Conservation (phyloP, 2,113 vertebrate genomes). For the Cettia cetti region DNA sequence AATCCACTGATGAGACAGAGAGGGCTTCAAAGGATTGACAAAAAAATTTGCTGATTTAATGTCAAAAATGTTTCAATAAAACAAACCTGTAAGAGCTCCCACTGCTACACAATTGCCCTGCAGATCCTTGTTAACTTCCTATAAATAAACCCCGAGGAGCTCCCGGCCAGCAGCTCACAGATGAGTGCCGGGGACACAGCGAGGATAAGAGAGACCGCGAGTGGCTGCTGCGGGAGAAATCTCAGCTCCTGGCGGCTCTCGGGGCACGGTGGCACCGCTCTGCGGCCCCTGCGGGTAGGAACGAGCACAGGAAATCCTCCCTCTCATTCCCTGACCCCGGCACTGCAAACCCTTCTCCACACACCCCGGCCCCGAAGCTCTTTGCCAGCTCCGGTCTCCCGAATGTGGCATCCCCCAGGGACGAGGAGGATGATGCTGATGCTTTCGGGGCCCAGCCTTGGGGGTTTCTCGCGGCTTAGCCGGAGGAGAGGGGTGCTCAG, state of each 20-base stretch:
- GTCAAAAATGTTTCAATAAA: background rate
- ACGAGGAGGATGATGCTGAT: background rate
- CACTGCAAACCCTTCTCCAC: background rate
- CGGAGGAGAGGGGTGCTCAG: background rate
- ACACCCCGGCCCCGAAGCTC: rapidly evolving
- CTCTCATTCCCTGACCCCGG: rapidly evolving
- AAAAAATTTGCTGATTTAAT: background rate
- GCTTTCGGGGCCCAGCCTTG: background rate
- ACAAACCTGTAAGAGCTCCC: background rate
- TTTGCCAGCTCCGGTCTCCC: background rate
- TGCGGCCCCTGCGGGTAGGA: rapidly evolving
- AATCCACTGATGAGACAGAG: background rate
- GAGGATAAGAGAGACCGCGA: rapidly evolving
- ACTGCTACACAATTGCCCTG: background rate
- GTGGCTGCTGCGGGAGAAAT: background rate
- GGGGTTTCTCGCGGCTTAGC: background rate
- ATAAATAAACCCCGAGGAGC: background rate
- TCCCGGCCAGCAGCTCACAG: background rate
- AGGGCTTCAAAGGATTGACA: background rate
- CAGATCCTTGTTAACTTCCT: slow-evolving; percentile 12
- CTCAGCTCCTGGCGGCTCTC: rapidly evolving
- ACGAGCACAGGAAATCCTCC: rapidly evolving
- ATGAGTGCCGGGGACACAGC: background rate
- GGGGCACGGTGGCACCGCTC: rapidly evolving
- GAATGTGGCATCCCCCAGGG: rapidly evolving